Percentiles rank a stretch among this genome's conserved stretches.
Conservation (phyloP, 2,113 vertebrate species). For the Ginglymostoma cirratum region DNA sequence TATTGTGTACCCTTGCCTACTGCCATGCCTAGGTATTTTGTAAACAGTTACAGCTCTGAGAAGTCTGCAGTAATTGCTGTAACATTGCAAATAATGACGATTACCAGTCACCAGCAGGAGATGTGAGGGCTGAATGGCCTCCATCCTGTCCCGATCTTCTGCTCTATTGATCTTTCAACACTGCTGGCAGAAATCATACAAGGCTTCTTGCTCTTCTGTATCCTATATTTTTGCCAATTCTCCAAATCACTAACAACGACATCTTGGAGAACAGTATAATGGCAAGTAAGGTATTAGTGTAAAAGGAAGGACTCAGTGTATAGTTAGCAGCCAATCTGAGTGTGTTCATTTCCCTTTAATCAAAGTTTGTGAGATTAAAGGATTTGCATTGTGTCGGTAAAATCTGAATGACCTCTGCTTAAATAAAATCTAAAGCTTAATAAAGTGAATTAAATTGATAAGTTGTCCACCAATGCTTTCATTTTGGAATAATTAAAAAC, state of each 20-base stretch:
- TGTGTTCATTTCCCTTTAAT: not conserved
- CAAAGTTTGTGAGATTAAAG: not conserved
- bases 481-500: not conserved
- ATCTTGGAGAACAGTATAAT: not conserved
- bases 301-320: not conserved
- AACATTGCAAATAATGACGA: not conserved
- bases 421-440: not conserved
- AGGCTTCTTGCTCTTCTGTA: not conserved
- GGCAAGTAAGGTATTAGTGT: not conserved
- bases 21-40: not conserved
- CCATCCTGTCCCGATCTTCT: not conserved
- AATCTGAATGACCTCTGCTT: not conserved
- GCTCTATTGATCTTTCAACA: not conserved
- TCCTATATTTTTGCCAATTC: not conserved
- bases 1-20: not conserved
- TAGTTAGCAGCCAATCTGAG: not conserved
- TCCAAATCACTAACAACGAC: not conserved
- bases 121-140: not conserved
- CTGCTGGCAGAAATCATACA: not conserved
- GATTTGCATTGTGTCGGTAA: not conserved
- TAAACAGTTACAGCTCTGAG: not conserved
- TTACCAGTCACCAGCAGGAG: not conserved
- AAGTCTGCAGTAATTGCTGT: not conserved
- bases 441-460: not conserved
- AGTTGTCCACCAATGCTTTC: not conserved